Conservation (phyloP, 30 jellyfish, hydroid and myxozoan genomes). For the Haliclystus octoradiatus region DNA sequence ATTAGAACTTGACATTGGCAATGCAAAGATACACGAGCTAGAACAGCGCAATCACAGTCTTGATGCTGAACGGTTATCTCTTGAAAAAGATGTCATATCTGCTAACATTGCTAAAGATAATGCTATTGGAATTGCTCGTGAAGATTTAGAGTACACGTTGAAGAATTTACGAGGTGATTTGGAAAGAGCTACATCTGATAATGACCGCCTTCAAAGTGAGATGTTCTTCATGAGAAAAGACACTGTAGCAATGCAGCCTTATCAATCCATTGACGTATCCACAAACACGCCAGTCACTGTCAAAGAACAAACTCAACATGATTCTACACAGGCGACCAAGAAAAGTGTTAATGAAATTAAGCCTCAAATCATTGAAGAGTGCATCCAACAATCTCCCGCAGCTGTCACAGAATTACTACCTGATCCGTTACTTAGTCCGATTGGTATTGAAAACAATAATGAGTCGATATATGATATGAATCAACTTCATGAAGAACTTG, state of each 20-base stretch:
- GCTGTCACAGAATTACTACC: neutral
- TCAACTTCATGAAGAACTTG: slow-evolving; percentile 22
- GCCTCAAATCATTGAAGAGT: neutral
- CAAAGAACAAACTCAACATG: neutral
- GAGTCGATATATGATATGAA: no score
- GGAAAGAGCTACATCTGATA: slow-evolving; percentile 44
- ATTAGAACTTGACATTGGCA: neutral
- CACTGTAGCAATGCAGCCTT: neutral
- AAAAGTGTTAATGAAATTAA: neutral
- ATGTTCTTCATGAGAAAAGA: slow-evolving; percentile 50
- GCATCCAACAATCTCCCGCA: neutral
- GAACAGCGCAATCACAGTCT: slow-evolving; percentile 1
- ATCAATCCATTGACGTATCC: no score
- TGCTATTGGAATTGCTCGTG: slow-evolving; percentile 26
- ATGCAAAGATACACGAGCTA: neutral
- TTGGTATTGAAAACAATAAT: neutral
- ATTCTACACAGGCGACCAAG: neutral
- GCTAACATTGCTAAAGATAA: slow-evolving; percentile 4
- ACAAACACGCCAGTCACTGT: no score
- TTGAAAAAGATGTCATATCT: slow-evolving; percentile 13
- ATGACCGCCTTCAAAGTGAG: slow-evolving; percentile 46
- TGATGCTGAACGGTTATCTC: neutral
- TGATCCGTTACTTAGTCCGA: neutral
- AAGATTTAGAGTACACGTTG: slow-evolving; percentile 53
- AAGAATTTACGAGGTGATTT: slow-evolving; percentile 67